phyloP scores from a whole-genome alignment of 2,797 vertebrate genomes.

The Eospalax fontanierii region DNA sequence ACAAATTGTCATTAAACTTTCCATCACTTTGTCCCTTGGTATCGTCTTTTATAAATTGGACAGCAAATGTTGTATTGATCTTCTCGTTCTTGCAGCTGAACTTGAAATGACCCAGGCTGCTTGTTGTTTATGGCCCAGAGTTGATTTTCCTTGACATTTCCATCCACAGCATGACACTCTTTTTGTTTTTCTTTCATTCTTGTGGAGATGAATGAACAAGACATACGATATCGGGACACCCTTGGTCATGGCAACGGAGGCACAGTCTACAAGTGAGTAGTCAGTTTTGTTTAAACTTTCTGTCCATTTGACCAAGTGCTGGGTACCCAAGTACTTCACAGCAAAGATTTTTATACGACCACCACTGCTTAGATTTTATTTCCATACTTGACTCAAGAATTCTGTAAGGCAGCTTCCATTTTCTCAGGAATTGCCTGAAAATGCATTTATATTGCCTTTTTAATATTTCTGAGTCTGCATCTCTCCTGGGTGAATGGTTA shows the following conservation, averaged over 20 bases:
- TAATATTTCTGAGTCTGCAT: conserved; percentile 73
- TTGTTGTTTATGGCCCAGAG: conserved; percentile 95
- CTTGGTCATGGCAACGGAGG: conserved; percentile 99
- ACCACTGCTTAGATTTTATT: conserved; percentile 69
- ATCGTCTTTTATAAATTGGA: conserved; percentile 97
- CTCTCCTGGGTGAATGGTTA: conserved; percentile 79
- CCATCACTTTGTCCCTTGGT: conserved; percentile 94
- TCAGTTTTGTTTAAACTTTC: conserved; percentile 78
- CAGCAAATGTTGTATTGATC: conserved; percentile 97
- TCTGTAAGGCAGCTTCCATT: conserved; percentile 78
- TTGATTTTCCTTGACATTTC: conserved; percentile 93
- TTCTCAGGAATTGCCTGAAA: conserved; percentile 80
- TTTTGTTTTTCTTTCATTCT: conserved; percentile 91
- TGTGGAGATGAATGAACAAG: conserved; percentile 98
- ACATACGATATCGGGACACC: conserved; percentile 98
- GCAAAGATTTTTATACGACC: conserved; percentile 65
- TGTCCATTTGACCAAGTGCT: conserved; percentile 36
- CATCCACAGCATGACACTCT: conserved; percentile 91
- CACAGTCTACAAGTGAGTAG: conserved; percentile 98
- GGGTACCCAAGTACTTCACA: not conserved
- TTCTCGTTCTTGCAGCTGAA: conserved; percentile 94
- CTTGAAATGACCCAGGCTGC: conserved; percentile 95
- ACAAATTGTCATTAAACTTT: conserved; percentile 97
- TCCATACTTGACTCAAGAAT: conserved; percentile 73
- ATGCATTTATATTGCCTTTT: conserved; percentile 85